phyloP scores from a whole-genome alignment of 2,888 invertebrate species.

The Rhingia rostrata region DNA sequence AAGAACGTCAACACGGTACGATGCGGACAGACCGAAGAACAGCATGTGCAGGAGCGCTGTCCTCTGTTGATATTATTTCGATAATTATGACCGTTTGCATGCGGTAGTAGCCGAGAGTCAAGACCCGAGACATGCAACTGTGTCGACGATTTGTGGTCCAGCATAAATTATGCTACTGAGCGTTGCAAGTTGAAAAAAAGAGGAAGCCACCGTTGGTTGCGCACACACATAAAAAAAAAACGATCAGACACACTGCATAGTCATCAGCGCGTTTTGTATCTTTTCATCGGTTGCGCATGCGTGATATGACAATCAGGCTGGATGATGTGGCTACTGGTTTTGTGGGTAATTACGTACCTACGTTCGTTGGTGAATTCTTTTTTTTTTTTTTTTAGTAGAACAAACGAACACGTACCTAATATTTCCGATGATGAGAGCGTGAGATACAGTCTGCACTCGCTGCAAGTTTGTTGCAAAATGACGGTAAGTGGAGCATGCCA shows the following conservation, averaged over 20 bases:
- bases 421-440: too few species aligned
- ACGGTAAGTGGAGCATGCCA: too few species aligned
- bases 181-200: constrained; percentile 6
- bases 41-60: too few species aligned
- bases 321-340: constrained; percentile 27
- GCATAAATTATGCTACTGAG: constrained; percentile 52
- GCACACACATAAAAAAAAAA: constrained; percentile 11
- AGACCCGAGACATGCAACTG: constrained; percentile 39
- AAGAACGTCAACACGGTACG: too few species aligned
- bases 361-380: background rate
- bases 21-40: too few species aligned
- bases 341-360: background rate
- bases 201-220: constrained; percentile 1
- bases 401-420: too few species aligned
- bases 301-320: constrained; percentile 28
- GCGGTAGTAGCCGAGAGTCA: too few species aligned
- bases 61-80: too few species aligned
- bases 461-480: too few species aligned
- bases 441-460: too few species aligned
- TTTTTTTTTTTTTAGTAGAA: too few species aligned
- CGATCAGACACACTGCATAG: constrained; percentile 21
- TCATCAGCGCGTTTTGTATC: constrained; percentile 3
- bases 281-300: constrained; percentile 14
- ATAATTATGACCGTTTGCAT: too few species aligned
- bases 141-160: constrained; percentile 38